A percentile compares a stretch with the other conserved stretches of the same genome.
phyloP scores from a whole-genome alignment of 2,113 vertebrate species.

The Nycticryphes semicollaris region DNA sequence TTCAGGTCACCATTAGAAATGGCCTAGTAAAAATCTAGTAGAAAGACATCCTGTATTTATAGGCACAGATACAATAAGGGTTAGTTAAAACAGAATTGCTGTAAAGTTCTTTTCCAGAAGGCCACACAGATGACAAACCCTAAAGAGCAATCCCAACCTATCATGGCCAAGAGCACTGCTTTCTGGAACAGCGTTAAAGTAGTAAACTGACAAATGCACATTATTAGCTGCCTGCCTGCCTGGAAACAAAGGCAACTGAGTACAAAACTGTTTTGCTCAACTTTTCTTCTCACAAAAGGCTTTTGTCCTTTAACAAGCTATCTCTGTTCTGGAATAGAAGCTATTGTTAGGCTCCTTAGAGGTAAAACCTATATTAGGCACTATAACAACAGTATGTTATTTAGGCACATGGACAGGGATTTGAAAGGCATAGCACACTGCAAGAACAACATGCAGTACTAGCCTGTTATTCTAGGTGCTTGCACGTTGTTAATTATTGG shows the following conservation, averaged over 20 bases:
- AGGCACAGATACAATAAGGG: conserved; percentile 55
- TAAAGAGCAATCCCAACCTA: conserved; percentile 20
- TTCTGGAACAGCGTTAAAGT: conserved; percentile 59
- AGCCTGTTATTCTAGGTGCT: neutral
- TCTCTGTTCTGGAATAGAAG: conserved; percentile 66
- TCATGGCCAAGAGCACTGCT: conserved; percentile 13
- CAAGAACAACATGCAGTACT: neutral
- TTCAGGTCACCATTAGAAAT: conserved; percentile 53
- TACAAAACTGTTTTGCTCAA: conserved; percentile 62
- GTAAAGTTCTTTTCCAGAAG: conserved; percentile 65
- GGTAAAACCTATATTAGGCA: conserved; percentile 33
- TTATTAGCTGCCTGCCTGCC: conserved; percentile 59
- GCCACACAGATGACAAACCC: conserved; percentile 7
- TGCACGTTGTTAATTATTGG: neutral
- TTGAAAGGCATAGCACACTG: neutral
- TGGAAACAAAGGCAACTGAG: conserved; percentile 67
- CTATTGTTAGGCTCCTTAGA: conserved; percentile 64
- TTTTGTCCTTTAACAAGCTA: conserved; percentile 49
- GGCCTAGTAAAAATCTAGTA: neutral
- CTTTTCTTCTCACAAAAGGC: conserved; percentile 49
- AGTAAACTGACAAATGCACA: conserved; percentile 48
- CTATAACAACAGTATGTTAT: conserved; percentile 1
- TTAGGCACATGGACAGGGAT: conserved; percentile 8
- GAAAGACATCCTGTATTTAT: conserved; percentile 72
- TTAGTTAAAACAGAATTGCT: conserved; percentile 51